Evolutionary conservation across 2,888 invertebrate species (phyloP).

Genomic region (Macaria notata): DNA sequence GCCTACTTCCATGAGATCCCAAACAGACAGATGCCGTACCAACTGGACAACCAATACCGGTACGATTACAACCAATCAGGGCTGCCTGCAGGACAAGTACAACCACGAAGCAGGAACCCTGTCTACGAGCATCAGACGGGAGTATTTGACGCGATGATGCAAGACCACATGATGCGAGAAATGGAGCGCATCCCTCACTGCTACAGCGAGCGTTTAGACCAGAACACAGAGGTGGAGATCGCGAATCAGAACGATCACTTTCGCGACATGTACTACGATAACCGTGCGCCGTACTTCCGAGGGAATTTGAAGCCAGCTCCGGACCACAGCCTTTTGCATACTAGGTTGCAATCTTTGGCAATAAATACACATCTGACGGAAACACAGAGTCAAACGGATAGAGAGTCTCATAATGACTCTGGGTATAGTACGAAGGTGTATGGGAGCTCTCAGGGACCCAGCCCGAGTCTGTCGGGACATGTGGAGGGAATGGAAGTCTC

Average conservation of each 20-base stretch:
- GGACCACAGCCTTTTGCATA: slow-evolving; percentile 71
- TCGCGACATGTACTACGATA: slow-evolving; percentile 68
- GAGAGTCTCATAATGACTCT: slow-evolving; percentile 91
- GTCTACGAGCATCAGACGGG: slow-evolving; percentile 71
- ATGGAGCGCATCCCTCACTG: slow-evolving; percentile 77
- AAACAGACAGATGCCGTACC: slow-evolving; percentile 72
- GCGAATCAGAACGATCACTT: slow-evolving; percentile 71
- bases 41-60: slow-evolving; percentile 56
- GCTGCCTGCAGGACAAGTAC: slow-evolving; percentile 57
- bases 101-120: slow-evolving; percentile 68
- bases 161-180: slow-evolving; percentile 76
- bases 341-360: slow-evolving; percentile 71
- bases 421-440: slow-evolving; percentile 93
- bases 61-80: slow-evolving; percentile 66
- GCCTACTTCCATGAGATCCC: slow-evolving; percentile 84
- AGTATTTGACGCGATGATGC: slow-evolving; percentile 79
- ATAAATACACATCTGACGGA: slow-evolving; percentile 77
- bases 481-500: slow-evolving; percentile 46
- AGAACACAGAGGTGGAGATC: slow-evolving; percentile 75
- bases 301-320: slow-evolving; percentile 53
- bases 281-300: slow-evolving; percentile 57
- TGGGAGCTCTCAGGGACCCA: slow-evolving; percentile 89
- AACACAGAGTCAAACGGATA: slow-evolving; percentile 77
- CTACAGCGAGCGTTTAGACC: slow-evolving; percentile 72
- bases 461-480: slow-evolving; percentile 87